phyloP scores from a whole-genome alignment of 2,888 invertebrate species.

The Macrostomum cliftonense region DNA sequence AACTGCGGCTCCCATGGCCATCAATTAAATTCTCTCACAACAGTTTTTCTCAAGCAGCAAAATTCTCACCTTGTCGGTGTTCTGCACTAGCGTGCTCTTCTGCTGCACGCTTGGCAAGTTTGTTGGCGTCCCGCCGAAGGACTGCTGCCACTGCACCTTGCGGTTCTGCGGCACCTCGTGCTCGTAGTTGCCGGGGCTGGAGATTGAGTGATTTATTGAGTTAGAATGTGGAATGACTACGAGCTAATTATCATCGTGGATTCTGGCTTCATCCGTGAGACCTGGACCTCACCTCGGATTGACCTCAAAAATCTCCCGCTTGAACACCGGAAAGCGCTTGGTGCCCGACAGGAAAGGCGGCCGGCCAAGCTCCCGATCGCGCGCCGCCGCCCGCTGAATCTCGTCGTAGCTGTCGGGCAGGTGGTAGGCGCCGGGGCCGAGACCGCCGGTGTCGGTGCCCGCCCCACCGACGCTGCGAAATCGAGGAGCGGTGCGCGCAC shows the following conservation, averaged over 20 bases:
- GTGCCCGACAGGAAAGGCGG: conserved; percentile 29
- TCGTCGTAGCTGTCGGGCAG: not conserved
- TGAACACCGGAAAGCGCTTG: conserved; percentile 25
- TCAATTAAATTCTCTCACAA: no score
- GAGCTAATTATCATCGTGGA: no score
- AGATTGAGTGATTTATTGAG: not conserved
- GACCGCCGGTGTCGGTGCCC: not conserved
- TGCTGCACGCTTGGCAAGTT: conserved; percentile 27
- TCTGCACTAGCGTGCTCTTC: conserved; percentile 31
- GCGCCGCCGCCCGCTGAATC: not conserved
- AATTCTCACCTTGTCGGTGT: conserved; percentile 35
- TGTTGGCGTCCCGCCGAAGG: conserved; percentile 33
- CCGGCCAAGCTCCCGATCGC: conserved; percentile 15
- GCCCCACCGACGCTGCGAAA: conserved; percentile 10
- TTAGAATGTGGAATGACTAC: not conserved
- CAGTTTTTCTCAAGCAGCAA: no score
- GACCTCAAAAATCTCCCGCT: conserved; percentile 23
- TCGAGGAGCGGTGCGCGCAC: conserved; percentile 31
- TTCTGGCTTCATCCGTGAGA: no score
- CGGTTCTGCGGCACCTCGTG: conserved; percentile 22
- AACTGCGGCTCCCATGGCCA: no score
- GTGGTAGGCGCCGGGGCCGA: no score
- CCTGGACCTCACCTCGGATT: conserved; percentile 31
- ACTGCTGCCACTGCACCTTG: conserved; percentile 35
- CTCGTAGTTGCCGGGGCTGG: conserved; percentile 34